These are phyloP conservation scores for Mareca penelope DNA, from an alignment of 2,797 vertebrate species.

Conservation along the genomic window DNA sequence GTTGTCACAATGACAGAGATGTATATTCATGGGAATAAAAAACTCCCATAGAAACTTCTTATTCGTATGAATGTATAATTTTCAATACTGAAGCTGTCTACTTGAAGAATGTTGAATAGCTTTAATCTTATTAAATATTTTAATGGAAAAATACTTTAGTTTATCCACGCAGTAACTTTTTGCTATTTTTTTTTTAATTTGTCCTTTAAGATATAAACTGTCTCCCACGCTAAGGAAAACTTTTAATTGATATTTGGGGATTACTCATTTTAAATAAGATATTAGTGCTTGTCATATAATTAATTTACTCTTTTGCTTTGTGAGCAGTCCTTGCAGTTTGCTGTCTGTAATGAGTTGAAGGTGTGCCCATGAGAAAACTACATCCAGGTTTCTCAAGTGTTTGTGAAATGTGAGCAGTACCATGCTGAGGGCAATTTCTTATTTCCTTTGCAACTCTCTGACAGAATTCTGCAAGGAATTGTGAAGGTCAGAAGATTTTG, in stretches of 20 bases:
- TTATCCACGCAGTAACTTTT: neutral
- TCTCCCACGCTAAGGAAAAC: neutral
- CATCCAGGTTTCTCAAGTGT: neutral
- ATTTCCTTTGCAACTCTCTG: neutral
- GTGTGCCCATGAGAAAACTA: neutral
- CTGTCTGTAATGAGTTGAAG: neutral
- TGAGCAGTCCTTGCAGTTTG: constrained; percentile 18
- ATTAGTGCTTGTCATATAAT: constrained; percentile 15
- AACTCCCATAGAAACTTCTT: neutral
- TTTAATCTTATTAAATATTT: neutral
- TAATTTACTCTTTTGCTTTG: constrained; percentile 37
- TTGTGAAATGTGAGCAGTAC: neutral
- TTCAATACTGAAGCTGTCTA: neutral
- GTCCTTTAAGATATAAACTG: neutral
- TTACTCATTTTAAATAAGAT: neutral
- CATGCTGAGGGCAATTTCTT: neutral
- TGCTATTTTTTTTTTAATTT: neutral
- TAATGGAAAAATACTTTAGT: neutral
- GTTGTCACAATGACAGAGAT: neutral
- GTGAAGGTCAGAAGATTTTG: neutral
- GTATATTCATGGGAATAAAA: constrained; percentile 1
- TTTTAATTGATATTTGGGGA: constrained; percentile 27
- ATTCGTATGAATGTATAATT: neutral
- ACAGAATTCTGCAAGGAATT: neutral
- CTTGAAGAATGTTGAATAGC: neutral